Conservation (phyloP, 2,888 invertebrate genomes). For the Eucriotettix oculatus region DNA sequence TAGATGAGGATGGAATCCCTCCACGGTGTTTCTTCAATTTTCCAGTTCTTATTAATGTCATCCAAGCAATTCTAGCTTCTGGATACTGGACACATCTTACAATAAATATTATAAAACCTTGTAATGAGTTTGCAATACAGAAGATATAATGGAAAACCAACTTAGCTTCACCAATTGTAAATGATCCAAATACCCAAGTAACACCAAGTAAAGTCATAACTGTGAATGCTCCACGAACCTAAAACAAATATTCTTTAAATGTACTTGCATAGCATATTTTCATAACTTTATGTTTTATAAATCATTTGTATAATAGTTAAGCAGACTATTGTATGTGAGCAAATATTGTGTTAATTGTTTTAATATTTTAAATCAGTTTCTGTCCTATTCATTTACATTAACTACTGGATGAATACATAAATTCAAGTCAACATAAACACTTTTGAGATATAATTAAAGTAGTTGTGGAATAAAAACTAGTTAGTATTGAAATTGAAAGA, state of each 20-base stretch:
- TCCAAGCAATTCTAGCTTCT: constrained; percentile 8
- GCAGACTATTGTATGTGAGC: too few relatives aligned
- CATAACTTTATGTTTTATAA: too few relatives aligned
- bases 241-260: neutral
- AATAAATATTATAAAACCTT: constrained; percentile 23
- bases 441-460: too few relatives aligned
- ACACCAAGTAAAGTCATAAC: constrained; percentile 19
- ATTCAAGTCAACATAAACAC: too few relatives aligned
- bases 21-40: constrained; percentile 8
- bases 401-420: too few relatives aligned
- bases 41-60: constrained; percentile 5
- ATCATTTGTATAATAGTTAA: too few relatives aligned
- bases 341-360: too few relatives aligned
- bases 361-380: too few relatives aligned
- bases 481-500: too few relatives aligned
- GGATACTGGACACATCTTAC: constrained; percentile 9
- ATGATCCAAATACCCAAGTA: constrained; percentile 21
- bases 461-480: too few relatives aligned
- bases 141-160: constrained; percentile 21
- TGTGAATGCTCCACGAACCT: constrained; percentile 18
- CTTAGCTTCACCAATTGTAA: constrained; percentile 18
- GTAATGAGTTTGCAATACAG: constrained; percentile 20
- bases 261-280: neutral
- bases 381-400: too few relatives aligned
- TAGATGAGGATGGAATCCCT: constrained; percentile 4